Percentiles rank a stretch among this genome's conserved stretches.
These are phyloP conservation scores for Butorides virescens DNA, from an alignment of 2,113 vertebrate genomes.

Conservation along the genomic window DNA sequence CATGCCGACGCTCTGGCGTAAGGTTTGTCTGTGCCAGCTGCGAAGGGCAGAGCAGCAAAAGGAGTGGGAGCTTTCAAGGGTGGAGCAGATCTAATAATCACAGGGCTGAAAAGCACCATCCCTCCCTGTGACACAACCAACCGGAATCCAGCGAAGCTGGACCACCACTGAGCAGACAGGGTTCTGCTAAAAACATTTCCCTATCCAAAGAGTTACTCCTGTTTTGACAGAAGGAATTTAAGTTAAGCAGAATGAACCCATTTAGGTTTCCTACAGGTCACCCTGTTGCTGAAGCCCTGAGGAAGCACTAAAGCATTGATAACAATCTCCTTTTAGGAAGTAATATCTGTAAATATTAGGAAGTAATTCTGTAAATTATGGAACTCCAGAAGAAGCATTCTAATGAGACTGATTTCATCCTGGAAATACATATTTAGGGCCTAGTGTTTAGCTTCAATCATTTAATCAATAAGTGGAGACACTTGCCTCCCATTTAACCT, in stretches of 20 bases:
- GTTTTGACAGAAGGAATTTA: not conserved
- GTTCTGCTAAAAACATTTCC: not conserved
- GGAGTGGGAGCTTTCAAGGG: not conserved
- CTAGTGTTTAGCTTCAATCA: not conserved
- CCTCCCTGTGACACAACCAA: not conserved
- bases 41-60: not conserved
- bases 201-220: rapidly evolving
- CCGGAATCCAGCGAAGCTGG: rapidly evolving
- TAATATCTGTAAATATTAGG: not conserved
- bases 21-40: not conserved
- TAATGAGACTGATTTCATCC: not conserved
- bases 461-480: not conserved
- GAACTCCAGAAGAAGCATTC: not conserved
- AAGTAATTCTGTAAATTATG: not conserved
- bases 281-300: not conserved
- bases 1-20: not conserved
- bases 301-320: not conserved
- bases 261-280: not conserved
- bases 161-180: not conserved
- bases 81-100: not conserved
- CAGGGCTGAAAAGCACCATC: not conserved
- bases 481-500: not conserved
- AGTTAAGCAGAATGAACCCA: rapidly evolving
- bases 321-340: not conserved
- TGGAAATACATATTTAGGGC: not conserved